These are phyloP conservation scores for Himantopus leucocephalus DNA, from an alignment of 2,113 vertebrate genomes.

Conservation along the genomic window DNA sequence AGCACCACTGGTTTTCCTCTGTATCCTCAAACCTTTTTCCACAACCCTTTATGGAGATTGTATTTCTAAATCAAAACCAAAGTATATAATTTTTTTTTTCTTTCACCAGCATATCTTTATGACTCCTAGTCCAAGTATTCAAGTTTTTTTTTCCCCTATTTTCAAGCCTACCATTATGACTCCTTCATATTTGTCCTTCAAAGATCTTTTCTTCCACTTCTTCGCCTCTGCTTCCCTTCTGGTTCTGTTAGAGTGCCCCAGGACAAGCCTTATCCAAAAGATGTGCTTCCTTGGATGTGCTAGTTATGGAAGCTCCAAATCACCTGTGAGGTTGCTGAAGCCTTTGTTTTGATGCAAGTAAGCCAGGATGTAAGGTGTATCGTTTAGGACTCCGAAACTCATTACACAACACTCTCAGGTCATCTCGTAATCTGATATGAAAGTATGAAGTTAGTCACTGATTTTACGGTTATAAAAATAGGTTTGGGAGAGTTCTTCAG, in stretches of 20 bases:
- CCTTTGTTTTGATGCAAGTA: not conserved
- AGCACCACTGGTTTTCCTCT: not conserved
- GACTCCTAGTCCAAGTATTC: not conserved
- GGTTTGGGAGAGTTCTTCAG: not conserved
- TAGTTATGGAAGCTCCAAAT: not conserved
- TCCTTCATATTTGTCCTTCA: not conserved
- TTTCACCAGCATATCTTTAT: not conserved
- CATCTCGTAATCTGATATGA: not conserved
- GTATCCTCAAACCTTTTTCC: not conserved
- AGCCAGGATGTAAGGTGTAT: not conserved
- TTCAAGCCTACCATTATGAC: not conserved
- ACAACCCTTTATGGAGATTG: not conserved
- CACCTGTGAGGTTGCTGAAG: not conserved
- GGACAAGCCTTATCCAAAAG: not conserved
- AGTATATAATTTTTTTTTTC: not conserved
- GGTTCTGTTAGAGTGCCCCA: not conserved
- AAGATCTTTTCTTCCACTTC: not conserved
- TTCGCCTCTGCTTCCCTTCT: not conserved
- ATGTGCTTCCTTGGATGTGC: not conserved
- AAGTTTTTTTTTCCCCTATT: not conserved
- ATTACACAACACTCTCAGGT: not conserved
- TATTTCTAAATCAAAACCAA: not conserved
- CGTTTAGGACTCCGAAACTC: not conserved
- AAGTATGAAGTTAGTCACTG: not conserved
- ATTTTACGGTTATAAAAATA: not conserved